Conservation (phyloP, 2,888 invertebrate species). For the Aporophyla lueneburgensis region DNA sequence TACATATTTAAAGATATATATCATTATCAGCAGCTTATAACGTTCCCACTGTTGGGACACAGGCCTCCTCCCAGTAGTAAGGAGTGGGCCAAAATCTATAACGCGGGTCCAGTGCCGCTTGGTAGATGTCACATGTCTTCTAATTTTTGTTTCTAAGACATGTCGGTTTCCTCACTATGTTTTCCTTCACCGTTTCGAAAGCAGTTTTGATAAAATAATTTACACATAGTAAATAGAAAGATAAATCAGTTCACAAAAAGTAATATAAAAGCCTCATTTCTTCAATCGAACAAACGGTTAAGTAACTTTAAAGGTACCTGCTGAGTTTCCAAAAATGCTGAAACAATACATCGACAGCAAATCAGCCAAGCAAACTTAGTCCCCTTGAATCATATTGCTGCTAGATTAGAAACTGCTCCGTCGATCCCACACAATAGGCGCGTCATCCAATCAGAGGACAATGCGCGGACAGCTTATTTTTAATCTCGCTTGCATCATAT, state of each 20-base stretch:
- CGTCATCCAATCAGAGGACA: conserved; percentile 29
- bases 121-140: too few relatives aligned
- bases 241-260: neutral
- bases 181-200: too few relatives aligned
- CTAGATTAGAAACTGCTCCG: conserved; percentile 24
- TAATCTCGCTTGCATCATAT: conserved; percentile 33
- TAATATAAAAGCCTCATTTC: neutral
- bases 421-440: conserved; percentile 34
- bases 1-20: too few relatives aligned
- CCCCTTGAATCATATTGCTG: neutral
- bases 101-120: too few relatives aligned
- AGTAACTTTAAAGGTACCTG: neutral
- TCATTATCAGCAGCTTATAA: too few relatives aligned
- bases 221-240: too few relatives aligned
- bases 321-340: neutral
- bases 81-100: too few relatives aligned
- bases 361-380: conserved; percentile 3
- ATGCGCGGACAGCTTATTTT: conserved; percentile 15
- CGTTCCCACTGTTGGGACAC: too few relatives aligned
- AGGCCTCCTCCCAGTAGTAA: too few relatives aligned
- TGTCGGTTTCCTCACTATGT: too few relatives aligned
- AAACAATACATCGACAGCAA: neutral
- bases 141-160: too few relatives aligned
- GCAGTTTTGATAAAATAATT: too few relatives aligned
- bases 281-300: neutral